Base-by-base conservation (phyloP, 2,888 invertebrate species). In the Andrena marginata region DNA sequence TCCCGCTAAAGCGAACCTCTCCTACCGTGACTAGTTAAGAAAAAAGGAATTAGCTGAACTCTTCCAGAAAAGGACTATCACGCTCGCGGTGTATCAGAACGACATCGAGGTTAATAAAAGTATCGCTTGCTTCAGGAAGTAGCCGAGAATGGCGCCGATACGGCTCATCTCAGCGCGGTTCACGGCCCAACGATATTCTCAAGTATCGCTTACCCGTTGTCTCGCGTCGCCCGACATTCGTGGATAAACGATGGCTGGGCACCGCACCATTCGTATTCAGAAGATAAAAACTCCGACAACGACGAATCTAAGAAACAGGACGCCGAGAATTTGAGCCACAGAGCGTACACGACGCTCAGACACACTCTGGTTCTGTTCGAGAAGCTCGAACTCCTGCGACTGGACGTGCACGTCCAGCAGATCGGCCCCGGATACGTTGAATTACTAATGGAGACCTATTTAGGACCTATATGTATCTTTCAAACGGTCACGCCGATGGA, bases 71-170 rank as follows among this genome's bases (percentile, higher is more conserved):
- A n/a, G 0, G 2, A 7, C 20, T 51, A 1, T 51, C 20, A 7
- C 7, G 6, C 20, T 6, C 2, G 8, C 51, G 20, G 20, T 51
- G 8, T 20, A 13, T 42, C 42, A 13, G 42, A 13, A 4, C 42
- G 42, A 16, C 4, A 42, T 16, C 5, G 42, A 4, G 51, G 20
- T 51, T 51, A 70, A 62, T 49, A 16, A 8, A 63, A 51, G 8
- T 10, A 35, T 10, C 23, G 13, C 13, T 23, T 23, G 48, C 73
- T 65, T 8, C 94, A 97, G 97, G 98, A 98, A 90, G 97, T 98
- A 54, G 98, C 98, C 0, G 98, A 98, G 92, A 98, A 98, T 90
- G 98, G 98, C 0, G 97, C 98, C 0, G 98, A 98, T 90, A 95
- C 97, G 0, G 96, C 97, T 0, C 98, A 98, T 92, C 95, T 98